Percentiles rank a stretch among this genome's conserved stretches.
phyloP scores from a whole-genome alignment of 2,113 vertebrate species.

The Protobothrops mucrosquamatus region DNA sequence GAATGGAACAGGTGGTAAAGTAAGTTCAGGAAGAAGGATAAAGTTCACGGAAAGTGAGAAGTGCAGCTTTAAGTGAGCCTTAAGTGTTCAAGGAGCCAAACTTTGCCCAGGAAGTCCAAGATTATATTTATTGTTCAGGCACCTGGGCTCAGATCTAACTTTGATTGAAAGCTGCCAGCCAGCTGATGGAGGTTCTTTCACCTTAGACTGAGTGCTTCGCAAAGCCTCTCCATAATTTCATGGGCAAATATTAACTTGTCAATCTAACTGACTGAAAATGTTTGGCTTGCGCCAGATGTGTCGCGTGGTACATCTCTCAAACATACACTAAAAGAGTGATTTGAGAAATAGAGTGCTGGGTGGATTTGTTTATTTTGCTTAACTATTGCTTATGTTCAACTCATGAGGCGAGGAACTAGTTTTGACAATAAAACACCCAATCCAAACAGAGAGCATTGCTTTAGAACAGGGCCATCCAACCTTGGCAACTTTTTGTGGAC shows the following conservation, averaged over 20 bases:
- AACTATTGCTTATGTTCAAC: slow-evolving; percentile 32
- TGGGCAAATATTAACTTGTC: slow-evolving; percentile 75
- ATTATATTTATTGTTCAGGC: slow-evolving; percentile 3
- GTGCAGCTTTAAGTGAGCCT: not conserved
- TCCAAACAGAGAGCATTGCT: not conserved
- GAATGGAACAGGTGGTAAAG: not conserved
- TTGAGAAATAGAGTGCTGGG: slow-evolving; percentile 71
- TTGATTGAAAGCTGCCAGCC: slow-evolving; percentile 21
- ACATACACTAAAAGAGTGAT: slow-evolving; percentile 80
- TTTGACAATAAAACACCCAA: slow-evolving; percentile 50
- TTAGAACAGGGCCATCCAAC: not conserved
- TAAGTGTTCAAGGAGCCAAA: not conserved
- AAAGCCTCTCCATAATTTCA: slow-evolving; percentile 54
- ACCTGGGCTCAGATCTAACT: not conserved
- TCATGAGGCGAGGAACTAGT: not conserved
- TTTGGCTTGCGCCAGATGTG: slow-evolving; percentile 80
- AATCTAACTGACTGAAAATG: slow-evolving; percentile 74
- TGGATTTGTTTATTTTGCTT: slow-evolving; percentile 58
- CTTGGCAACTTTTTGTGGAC: not conserved
- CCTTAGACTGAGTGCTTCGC: slow-evolving; percentile 24
- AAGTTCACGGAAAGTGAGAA: not conserved
- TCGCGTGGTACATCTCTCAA: slow-evolving; percentile 67
- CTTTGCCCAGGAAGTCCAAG: slow-evolving; percentile 8
- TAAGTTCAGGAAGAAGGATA: not conserved
- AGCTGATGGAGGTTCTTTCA: not conserved